A percentile compares a stretch with the other conserved stretches of the same genome.
Evolutionary conservation across 2,113 vertebrate species (phyloP).

Genomic region (Anarrhichthys ocellatus): DNA sequence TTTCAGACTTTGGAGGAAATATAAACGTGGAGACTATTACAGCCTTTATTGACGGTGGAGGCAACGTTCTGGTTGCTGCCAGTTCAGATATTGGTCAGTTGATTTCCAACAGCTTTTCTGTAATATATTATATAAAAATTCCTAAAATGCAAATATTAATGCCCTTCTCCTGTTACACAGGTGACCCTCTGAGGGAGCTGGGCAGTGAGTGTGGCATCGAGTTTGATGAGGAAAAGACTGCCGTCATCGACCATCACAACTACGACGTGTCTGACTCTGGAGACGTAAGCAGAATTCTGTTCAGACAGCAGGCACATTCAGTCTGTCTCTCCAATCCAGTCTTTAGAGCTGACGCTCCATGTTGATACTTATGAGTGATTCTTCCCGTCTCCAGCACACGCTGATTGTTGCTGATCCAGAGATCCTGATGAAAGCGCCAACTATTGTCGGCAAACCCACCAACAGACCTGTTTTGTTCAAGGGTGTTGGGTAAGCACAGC

Average conservation of each 20-base stretch:
- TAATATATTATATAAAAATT: neutral
- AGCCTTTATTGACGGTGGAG: slow-evolving; percentile 94
- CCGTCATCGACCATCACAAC: slow-evolving; percentile 97
- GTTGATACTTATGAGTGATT: slow-evolving; percentile 6
- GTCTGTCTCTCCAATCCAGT: neutral
- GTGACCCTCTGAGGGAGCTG: slow-evolving; percentile 95
- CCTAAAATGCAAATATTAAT: neutral
- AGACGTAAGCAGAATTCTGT: slow-evolving; percentile 84
- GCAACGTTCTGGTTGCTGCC: slow-evolving; percentile 94
- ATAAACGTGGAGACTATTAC: slow-evolving; percentile 98
- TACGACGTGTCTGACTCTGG: slow-evolving; percentile 94
- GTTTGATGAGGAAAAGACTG: slow-evolving; percentile 97
- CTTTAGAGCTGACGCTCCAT: neutral
- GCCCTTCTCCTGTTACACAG: slow-evolving; percentile 70
- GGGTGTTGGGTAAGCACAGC: slow-evolving; percentile 92
- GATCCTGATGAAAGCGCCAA: slow-evolving; percentile 95
- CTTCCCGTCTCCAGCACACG: slow-evolving; percentile 85
- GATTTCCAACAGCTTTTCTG: neutral
- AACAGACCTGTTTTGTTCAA: slow-evolving; percentile 94
- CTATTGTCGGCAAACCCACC: slow-evolving; percentile 90
- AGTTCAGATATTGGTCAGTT: slow-evolving; percentile 94
- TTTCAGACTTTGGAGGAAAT: slow-evolving; percentile 96
- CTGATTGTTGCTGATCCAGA: slow-evolving; percentile 93
- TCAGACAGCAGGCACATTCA: neutral
- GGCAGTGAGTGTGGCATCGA: slow-evolving; percentile 98